A percentile compares a stretch with the other conserved stretches of the same genome.
Conservation (phyloP, 2,797 vertebrate genomes). For the Rousettus madagascariensis region DNA sequence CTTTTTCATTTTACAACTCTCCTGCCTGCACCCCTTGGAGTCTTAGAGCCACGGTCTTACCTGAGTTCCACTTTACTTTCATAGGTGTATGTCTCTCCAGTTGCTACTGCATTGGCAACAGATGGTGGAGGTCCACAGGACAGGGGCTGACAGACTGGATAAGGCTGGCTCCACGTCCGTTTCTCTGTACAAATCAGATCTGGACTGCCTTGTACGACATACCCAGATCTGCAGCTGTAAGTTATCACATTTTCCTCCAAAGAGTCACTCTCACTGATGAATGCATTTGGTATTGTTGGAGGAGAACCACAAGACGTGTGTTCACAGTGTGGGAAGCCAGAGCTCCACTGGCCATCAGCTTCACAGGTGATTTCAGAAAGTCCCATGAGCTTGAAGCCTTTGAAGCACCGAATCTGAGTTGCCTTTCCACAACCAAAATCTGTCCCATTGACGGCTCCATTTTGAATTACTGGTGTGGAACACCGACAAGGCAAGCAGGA, state of each 20-base stretch:
- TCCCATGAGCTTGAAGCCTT: slow-evolving; percentile 91
- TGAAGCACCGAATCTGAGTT: slow-evolving; percentile 89
- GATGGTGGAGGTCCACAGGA: slow-evolving; percentile 92
- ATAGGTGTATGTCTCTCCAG: slow-evolving; percentile 88
- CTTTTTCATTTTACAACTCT: slow-evolving; percentile 6
- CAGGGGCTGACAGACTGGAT: slow-evolving; percentile 90
- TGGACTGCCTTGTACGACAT: slow-evolving; percentile 86
- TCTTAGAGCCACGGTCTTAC: slow-evolving; percentile 83
- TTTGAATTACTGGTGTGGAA: slow-evolving; percentile 86
- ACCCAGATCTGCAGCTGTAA: slow-evolving; percentile 93
- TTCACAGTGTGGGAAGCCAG: slow-evolving; percentile 91
- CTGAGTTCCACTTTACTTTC: slow-evolving; percentile 92
- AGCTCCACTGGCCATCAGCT: slow-evolving; percentile 91
- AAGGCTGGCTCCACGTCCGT: slow-evolving; percentile 91
- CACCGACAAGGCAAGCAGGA: slow-evolving; percentile 92
- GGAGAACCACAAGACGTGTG: slow-evolving; percentile 88
- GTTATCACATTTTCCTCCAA: slow-evolving; percentile 87
- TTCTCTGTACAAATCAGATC: slow-evolving; percentile 90
- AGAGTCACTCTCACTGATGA: slow-evolving; percentile 88
- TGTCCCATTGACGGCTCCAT: slow-evolving; percentile 85
- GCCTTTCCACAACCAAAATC: slow-evolving; percentile 89
- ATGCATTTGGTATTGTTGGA: slow-evolving; percentile 89
- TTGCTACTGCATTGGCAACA: slow-evolving; percentile 86
- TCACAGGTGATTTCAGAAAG: slow-evolving; percentile 90
- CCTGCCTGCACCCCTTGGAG: not conserved